Base-by-base conservation (phyloP, 2,113 vertebrate species). In the Colossoma macropomum region DNA sequence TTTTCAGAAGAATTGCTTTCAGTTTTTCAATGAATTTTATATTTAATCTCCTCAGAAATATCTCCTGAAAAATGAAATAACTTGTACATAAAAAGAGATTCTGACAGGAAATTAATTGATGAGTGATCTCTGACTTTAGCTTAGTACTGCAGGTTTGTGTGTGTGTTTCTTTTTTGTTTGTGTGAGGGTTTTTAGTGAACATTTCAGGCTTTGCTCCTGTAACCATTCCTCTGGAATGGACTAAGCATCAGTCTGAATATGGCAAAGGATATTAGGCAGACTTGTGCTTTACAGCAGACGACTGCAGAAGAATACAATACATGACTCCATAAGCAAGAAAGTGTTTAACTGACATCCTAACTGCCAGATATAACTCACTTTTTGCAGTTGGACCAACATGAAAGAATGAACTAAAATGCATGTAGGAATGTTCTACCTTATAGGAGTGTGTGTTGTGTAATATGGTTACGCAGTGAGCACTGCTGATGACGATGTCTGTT, bases 311-410 rank as follows among this genome's bases (percentile, higher is more conserved):
- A 28, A 41, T 59, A 79, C 21, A 66, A 66, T 74, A 23, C 59
- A 63, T 23, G 34, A 54, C 75, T 73, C 28, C 32, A 72, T 79
- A 73, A 63, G 27, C 68, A 54, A 84, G 82, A 79, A 66, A 79
- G 50, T 75, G 45, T 70, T 75, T 79, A 83, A 45, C 68, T 16
- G 69, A n/a, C 77, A 80, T 52, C 34, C 56, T 56, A 82, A 69
- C 63, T 45, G 50, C 63, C 34, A 82, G 48, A 28, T 62, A 68
- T 75, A 68, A 82, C 28, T 68, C 30, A 75, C 23, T 41, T 45
- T 68, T 59, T 59, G 45, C 76, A 56, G 27, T 2, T 15, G 56
- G 34, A 76, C 60, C 63, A 70, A 59, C 41, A n/a, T n/a, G n/a
- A n/a, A n/a, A 48, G 63, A 69, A 59, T 30, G 19, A 45, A 28